Percentiles rank a stretch among this genome's conserved stretches.
These are phyloP conservation scores for Lagopus leucura DNA, from an alignment of 2,113 vertebrate species.

Conservation along the genomic window DNA sequence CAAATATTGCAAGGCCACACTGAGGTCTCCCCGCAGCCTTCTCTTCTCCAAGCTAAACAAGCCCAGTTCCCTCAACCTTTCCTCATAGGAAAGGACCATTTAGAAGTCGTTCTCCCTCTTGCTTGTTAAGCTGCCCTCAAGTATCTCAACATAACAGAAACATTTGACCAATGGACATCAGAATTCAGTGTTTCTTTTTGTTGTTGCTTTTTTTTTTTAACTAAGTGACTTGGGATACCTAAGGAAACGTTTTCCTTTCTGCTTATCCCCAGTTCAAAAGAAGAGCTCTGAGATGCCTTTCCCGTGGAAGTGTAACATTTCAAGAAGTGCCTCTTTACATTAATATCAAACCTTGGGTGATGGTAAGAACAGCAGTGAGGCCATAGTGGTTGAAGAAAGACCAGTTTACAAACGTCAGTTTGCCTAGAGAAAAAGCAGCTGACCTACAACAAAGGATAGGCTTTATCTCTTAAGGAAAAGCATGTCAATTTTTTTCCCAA, in stretches of 20 bases:
- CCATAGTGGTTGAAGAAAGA: background rate
- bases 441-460: background rate
- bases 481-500: background rate
- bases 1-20: too few relatives aligned
- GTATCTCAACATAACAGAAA: background rate
- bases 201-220: background rate
- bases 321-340: background rate
- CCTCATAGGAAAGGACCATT: too few relatives aligned
- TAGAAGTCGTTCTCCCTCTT: too few relatives aligned
- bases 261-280: background rate
- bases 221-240: background rate
- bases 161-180: accelerated
- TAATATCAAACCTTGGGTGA: background rate
- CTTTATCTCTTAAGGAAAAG: background rate
- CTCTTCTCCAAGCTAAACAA: too few relatives aligned
- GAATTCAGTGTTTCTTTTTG: background rate
- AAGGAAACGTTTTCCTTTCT: background rate
- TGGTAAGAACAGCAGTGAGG: accelerated
- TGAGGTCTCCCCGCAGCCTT: too few relatives aligned
- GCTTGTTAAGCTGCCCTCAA: too few relatives aligned
- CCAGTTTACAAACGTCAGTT: background rate
- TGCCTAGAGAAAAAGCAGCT: background rate
- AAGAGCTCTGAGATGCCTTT: background rate
- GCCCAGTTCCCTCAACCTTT: too few relatives aligned
- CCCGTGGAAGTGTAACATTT: background rate